Evolutionary conservation across 64 coral and sea anemone genomes (phyloP).

Genomic region (Catalaphyllia jardinei): DNA sequence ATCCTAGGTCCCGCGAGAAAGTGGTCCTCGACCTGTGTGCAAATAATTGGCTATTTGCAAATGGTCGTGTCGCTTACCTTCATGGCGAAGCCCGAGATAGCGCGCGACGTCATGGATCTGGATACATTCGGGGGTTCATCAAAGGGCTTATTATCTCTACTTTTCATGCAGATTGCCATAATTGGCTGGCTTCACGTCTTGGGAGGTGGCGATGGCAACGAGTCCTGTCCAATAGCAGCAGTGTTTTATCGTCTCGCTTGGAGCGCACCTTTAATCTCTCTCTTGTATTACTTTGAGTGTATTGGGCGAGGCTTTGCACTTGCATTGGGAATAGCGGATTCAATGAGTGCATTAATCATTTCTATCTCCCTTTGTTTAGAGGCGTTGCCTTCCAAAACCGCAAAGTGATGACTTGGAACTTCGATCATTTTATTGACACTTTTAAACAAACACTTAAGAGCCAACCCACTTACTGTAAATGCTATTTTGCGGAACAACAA

Average conservation of each 20-base stretch:
- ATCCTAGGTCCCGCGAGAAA: neutral
- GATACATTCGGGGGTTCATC: neutral
- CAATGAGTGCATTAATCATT: neutral
- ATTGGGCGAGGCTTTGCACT: conserved; percentile 26
- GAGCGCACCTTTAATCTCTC: conserved; percentile 21
- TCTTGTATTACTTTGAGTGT: conserved; percentile 1
- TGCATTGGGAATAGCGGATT: neutral
- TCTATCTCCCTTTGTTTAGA: neutral
- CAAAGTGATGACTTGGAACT: neutral
- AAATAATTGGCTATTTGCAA: conserved; percentile 12
- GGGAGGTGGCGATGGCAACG: conserved; percentile 19
- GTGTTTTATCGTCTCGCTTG: conserved; percentile 44
- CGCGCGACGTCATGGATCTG: conserved; percentile 10
- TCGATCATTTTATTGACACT: no score
- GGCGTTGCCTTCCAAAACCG: neutral
- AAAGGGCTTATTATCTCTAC: neutral
- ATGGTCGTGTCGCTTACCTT: conserved; percentile 10
- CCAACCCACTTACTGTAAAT: no score
- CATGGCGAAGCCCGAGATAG: neutral
- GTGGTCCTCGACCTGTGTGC: neutral
- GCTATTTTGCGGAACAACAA: no score
- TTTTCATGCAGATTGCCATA: conserved; percentile 5
- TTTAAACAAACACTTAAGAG: no score
- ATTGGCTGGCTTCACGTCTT: conserved; percentile 31
- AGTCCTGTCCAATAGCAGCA: conserved; percentile 9